Evolutionary conservation across 2,888 invertebrate genomes (phyloP).

Genomic region (Linnaemya vulpina): DNA sequence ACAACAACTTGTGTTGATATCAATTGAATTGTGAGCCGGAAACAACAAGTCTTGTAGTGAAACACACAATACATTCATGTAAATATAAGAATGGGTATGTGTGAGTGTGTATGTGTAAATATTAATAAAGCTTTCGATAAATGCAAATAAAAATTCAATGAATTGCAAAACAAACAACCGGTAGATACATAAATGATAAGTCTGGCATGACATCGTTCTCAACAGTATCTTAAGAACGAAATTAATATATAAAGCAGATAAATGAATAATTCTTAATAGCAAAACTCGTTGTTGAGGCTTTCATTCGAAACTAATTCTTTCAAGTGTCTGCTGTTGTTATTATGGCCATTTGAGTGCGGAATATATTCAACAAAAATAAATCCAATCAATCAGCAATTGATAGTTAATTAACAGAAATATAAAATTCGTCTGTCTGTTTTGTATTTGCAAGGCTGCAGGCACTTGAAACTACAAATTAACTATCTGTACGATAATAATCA

Average conservation of each 20-base stretch:
- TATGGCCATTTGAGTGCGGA: background rate
- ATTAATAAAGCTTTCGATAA: background rate
- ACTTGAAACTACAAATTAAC: background rate
- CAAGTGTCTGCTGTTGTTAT: background rate
- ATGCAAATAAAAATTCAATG: conserved; percentile 4
- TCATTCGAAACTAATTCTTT: background rate
- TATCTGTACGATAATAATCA: background rate
- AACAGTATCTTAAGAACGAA: background rate
- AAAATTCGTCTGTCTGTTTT: background rate
- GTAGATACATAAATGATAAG: background rate
- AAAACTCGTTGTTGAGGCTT: background rate
- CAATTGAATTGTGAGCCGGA: background rate
- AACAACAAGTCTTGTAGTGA: background rate
- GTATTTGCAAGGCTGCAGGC: background rate
- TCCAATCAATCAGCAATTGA: background rate
- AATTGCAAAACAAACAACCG: background rate
- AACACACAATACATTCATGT: background rate
- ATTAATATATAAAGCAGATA: background rate
- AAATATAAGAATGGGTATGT: background rate
- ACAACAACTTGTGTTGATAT: background rate
- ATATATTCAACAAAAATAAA: background rate
- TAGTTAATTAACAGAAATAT: background rate
- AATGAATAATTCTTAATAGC: background rate
- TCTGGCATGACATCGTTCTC: background rate
- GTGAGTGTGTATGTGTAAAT: background rate